Percentiles rank a stretch among this genome's conserved stretches.
phyloP scores from a whole-genome alignment of 2,113 vertebrate species.

The Lampris incognitus region DNA sequence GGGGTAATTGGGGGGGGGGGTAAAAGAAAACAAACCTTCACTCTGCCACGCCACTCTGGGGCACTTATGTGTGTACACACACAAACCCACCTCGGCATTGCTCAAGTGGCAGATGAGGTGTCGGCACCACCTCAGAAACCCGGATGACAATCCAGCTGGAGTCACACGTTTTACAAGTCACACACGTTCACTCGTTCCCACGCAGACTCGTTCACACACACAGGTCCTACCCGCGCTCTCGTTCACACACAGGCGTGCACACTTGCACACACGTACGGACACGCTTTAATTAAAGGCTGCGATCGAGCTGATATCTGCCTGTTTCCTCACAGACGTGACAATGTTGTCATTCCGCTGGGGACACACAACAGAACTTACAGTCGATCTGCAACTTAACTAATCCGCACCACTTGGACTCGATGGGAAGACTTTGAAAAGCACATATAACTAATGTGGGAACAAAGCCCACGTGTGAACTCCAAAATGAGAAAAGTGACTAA shows the following conservation, averaged over 20 bases:
- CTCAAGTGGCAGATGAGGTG: conserved; percentile 60
- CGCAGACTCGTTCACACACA: conserved; percentile 26
- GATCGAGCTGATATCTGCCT: conserved; percentile 73
- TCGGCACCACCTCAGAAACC: conserved; percentile 73
- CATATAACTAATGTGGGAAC: conserved; percentile 7
- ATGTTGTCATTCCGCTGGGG: conserved; percentile 63
- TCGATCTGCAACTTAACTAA: conserved; percentile 43
- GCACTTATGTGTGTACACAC: conserved; percentile 27
- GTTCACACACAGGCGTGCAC: conserved; percentile 18
- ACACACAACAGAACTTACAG: conserved; percentile 37
- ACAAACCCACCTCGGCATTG: conserved; percentile 23
- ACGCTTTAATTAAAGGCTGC: conserved; percentile 78
- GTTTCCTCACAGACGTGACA: conserved; percentile 66
- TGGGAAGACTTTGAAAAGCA: conserved; percentile 30
- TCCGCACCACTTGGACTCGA: conserved; percentile 24
- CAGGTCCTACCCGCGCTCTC: conserved; percentile 37
- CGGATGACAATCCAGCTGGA: conserved; percentile 76
- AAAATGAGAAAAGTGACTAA: conserved; percentile 42
- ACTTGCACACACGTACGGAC: neutral
- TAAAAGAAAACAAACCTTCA: conserved; percentile 5
- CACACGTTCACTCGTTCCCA: conserved; percentile 41
- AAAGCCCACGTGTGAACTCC: conserved; percentile 19
- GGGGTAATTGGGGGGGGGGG: too few species aligned
- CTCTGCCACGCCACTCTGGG: conserved; percentile 12
- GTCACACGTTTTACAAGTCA: conserved; percentile 80